These are phyloP conservation scores for Drosophila robusta DNA, from an alignment of 2,888 invertebrate genomes.

Conservation along the genomic window DNA sequence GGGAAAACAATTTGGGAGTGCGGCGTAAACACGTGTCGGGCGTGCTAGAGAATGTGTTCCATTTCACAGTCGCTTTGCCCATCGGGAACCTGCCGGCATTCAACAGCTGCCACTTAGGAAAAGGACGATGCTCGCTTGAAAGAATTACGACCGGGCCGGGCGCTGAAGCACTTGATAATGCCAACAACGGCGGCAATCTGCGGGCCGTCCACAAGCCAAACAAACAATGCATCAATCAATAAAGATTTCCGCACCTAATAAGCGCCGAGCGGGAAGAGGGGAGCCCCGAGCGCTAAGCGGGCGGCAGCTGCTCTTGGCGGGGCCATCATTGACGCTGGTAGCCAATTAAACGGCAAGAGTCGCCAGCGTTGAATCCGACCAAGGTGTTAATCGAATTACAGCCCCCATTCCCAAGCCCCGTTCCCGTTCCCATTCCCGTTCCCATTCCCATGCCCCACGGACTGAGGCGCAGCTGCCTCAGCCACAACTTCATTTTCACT, in stretches of 20 bases:
- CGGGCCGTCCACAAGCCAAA: conserved; percentile 68
- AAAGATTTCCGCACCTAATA: conserved; percentile 82
- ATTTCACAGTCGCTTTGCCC: not conserved
- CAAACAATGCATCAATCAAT: conserved; percentile 81
- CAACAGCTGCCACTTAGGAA: conserved; percentile 47
- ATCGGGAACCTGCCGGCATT: conserved; percentile 1
- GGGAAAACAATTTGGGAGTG: conserved; percentile 31
- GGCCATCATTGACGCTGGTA: conserved; percentile 71
- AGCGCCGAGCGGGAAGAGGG: conserved; percentile 27
- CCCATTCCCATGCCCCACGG: conserved; percentile 6
- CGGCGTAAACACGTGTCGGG: conserved; percentile 31
- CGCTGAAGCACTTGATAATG: conserved; percentile 37
- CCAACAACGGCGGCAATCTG: conserved; percentile 37
- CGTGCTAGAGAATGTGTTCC: not conserved
- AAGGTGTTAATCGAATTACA: conserved; percentile 77
- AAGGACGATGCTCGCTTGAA: conserved; percentile 59
- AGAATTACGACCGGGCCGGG: conserved; percentile 60
- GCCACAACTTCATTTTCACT: conserved; percentile 39
- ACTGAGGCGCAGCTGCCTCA: conserved; percentile 43
- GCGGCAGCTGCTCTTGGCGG: conserved; percentile 15
- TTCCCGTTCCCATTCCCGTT: not conserved
- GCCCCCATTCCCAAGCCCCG: conserved; percentile 31
- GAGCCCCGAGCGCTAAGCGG: not conserved
- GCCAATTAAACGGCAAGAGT: conserved; percentile 76
- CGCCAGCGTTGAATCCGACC: conserved; percentile 37